Base-by-base conservation (phyloP, 2,113 vertebrate species). In the Lepus americanus region DNA sequence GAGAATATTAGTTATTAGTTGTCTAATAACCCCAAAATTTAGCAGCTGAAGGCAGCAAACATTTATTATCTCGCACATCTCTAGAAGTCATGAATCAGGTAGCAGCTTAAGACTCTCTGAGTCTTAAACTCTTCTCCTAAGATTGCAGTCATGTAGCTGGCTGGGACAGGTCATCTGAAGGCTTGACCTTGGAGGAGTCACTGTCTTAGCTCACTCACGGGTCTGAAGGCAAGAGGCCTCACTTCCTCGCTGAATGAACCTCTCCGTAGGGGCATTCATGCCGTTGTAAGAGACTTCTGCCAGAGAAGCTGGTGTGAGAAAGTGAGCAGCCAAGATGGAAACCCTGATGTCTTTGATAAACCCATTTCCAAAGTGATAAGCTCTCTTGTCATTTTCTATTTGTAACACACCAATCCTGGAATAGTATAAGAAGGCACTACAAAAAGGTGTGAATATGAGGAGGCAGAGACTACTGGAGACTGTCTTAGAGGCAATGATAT, bases 291-390 rank as follows among this genome's bases (percentile, higher is more conserved):
- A 20, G 8, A 9, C 81, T 59, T 90, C 49, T 20, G 55, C 64
- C 44, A 51, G n/a, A 92, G 20, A 7, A 9, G 31, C 25, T 85
- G 49, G 63, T 73, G 66, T 73, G 44, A 77, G 33, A 95, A 77
- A 87, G 10, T 70, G 77, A 87, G 79, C 66, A 74, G 29, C 66
- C 51, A 64, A 31, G 16, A 70, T 64, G 36, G 61, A 89, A 96
- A 53, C 77, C 20, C 14, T 20, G 12, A 3, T 63, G 51, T 80
- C 53, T 87, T 59, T 87, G 51, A 72, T 90, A 61, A 51, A 25
- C 9, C 74, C 39, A 80, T 78, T 53, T 87, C 39, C 70, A 53
- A 72, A 82, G 44, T 90, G 69, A n/a, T 53, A 51, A 69, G 63
- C 53, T 9, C 70, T 96, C 79, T 23, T 85, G 25, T n/a, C 53